Conservation (phyloP, 1,140 invertebrate species). For the Dinoponera quadriceps region DNA sequence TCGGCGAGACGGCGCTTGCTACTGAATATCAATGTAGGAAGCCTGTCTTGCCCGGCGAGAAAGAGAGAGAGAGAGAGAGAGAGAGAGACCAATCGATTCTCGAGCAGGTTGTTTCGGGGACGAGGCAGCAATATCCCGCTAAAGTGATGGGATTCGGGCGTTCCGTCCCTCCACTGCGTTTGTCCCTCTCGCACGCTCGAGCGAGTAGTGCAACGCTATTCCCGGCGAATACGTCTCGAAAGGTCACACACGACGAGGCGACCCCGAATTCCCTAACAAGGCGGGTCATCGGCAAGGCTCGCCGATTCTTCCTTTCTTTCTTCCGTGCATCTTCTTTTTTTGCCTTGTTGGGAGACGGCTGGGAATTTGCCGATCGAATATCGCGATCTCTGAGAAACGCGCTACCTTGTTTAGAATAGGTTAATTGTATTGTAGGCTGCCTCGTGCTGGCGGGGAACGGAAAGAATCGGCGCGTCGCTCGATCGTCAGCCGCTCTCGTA, state of each 20-base stretch:
- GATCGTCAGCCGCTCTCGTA: too few species aligned
- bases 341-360: too few species aligned
- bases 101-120: conserved; percentile 37
- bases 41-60: not conserved
- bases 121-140: conserved; percentile 9
- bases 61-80: too few species aligned
- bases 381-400: too few species aligned
- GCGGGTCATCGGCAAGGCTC: too few species aligned
- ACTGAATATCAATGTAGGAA: conserved; percentile 52
- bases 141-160: conserved; percentile 41
- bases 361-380: too few species aligned
- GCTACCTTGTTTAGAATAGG: too few species aligned
- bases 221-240: not conserved
- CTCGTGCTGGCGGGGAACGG: too few species aligned
- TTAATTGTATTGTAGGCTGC: too few species aligned
- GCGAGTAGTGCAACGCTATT: not conserved
- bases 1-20: conserved; percentile 37
- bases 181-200: conserved; percentile 2
- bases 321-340: too few species aligned
- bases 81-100: conserved; percentile 40
- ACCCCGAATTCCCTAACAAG: not conserved
- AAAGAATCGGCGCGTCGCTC: too few species aligned
- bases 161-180: conserved; percentile 10
- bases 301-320: too few species aligned
- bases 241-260: not conserved